phyloP scores from a whole-genome alignment of 2,113 vertebrate genomes.

The Brachirus orientalis region DNA sequence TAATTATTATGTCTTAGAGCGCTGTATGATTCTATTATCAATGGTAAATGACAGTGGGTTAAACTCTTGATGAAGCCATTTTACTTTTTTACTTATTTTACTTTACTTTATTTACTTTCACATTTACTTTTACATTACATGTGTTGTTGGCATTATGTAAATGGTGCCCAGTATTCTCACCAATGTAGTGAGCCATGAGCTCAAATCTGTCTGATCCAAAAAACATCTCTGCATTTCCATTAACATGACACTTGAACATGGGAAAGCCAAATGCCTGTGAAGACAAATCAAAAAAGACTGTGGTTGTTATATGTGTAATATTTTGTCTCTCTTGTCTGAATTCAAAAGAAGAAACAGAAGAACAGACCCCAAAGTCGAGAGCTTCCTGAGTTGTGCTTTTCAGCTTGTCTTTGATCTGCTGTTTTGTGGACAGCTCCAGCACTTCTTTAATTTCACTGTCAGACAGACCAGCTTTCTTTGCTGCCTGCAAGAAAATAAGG shows the following conservation, averaged over 20 bases:
- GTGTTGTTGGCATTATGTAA: too few relatives aligned
- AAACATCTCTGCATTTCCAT: slow-evolving; percentile 83
- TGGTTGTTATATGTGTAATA: background rate
- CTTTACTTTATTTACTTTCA: too few relatives aligned
- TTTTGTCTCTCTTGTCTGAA: background rate
- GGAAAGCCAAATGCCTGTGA: slow-evolving; percentile 91
- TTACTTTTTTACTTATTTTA: too few relatives aligned
- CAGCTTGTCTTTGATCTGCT: slow-evolving; percentile 87
- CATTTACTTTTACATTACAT: too few relatives aligned
- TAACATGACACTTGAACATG: slow-evolving; percentile 82
- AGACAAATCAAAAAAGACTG: background rate
- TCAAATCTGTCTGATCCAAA: slow-evolving; percentile 95
- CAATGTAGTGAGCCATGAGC: slow-evolving; percentile 86
- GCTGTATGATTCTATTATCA: too few relatives aligned
- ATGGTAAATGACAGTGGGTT: too few relatives aligned
- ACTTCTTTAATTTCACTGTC: slow-evolving; percentile 71
- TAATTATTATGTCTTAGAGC: too few relatives aligned
- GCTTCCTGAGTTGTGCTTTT: slow-evolving; percentile 84
- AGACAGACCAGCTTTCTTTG: slow-evolving; percentile 85
- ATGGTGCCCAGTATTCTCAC: slow-evolving; percentile 83
- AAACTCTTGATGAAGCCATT: too few relatives aligned
- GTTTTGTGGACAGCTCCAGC: slow-evolving; percentile 73
- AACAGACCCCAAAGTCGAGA: slow-evolving; percentile 83
- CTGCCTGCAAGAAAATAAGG: slow-evolving; percentile 78
- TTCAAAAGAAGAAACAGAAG: background rate